Percentiles rank a stretch among this genome's conserved stretches.
Conservation (phyloP, 2,888 invertebrate species). For the Drosophila subsilvestris region DNA sequence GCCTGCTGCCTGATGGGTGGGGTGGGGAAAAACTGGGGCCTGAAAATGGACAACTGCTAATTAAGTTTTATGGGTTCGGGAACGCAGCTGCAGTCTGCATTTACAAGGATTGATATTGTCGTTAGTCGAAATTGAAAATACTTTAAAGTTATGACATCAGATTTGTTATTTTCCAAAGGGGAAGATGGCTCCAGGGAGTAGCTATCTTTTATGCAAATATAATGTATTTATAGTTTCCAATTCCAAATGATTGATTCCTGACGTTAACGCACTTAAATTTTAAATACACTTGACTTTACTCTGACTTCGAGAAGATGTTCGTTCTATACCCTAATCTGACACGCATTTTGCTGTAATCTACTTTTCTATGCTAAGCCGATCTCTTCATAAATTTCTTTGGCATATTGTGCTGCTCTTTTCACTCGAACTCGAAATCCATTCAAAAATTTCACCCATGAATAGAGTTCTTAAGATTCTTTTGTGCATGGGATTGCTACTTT, state of each 20-base stretch:
- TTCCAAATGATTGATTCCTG: constrained; percentile 9
- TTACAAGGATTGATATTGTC: constrained; percentile 35
- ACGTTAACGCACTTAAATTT: background rate
- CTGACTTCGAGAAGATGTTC: background rate
- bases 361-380: constrained; percentile 43
- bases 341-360: constrained; percentile 26
- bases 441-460: constrained; percentile 25
- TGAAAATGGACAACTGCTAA: constrained; percentile 51
- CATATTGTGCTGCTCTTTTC: constrained; percentile 18
- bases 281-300: constrained; percentile 8
- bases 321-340: constrained; percentile 4
- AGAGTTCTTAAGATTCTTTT: constrained; percentile 39
- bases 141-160: constrained; percentile 25
- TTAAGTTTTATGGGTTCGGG: constrained; percentile 72
- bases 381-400: constrained; percentile 30
- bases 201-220: background rate
- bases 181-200: background rate
- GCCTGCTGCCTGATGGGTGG: background rate
- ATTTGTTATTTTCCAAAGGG: constrained; percentile 1
- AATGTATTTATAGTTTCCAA: background rate
- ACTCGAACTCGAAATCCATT: constrained; percentile 21
- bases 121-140: constrained; percentile 46
- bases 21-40: background rate
- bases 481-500: constrained; percentile 40
- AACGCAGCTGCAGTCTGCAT: constrained; percentile 55